Percentiles rank a stretch among this genome's conserved stretches.
phyloP scores from a whole-genome alignment of 1,140 invertebrate genomes.

The Dinoponera quadriceps region DNA sequence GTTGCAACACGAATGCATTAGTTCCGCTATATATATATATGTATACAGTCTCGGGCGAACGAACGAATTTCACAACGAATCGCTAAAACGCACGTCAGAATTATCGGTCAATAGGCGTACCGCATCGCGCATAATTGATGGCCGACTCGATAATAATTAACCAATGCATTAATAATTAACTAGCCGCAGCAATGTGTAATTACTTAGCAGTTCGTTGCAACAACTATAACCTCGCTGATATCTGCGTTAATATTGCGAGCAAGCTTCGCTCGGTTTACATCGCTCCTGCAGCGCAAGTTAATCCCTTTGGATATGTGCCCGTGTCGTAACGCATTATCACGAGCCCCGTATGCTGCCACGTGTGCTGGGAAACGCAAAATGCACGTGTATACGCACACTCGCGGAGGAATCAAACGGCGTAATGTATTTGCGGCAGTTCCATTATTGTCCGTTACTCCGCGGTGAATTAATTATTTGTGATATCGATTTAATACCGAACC shows the following conservation, averaged over 20 bases:
- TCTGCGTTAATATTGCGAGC: constrained; percentile 15
- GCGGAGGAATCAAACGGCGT: constrained; percentile 40
- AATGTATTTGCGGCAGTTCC: constrained; percentile 57
- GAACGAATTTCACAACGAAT: not conserved
- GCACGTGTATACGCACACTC: constrained; percentile 32
- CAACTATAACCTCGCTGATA: not conserved
- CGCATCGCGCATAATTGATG: not conserved
- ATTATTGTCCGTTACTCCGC: constrained; percentile 48
- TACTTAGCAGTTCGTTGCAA: not conserved
- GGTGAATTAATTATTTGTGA: constrained; percentile 57
- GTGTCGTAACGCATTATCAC: constrained; percentile 40
- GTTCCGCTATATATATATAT: too few species aligned
- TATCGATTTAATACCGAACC: constrained; percentile 49
- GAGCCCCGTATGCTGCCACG: not conserved
- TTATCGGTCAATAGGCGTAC: not conserved
- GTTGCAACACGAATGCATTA: too few species aligned
- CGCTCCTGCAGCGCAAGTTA: constrained; percentile 32
- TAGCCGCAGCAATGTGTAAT: constrained; percentile 20
- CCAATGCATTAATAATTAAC: constrained; percentile 7
- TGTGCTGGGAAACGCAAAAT: constrained; percentile 12
- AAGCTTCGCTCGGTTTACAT: constrained; percentile 37
- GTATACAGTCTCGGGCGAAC: too few species aligned
- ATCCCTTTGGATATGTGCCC: constrained; percentile 31
- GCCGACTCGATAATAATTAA: not conserved
- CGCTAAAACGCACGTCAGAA: not conserved